Conservation (phyloP, 2,797 vertebrate genomes). For the Mormyrus hasselquistii region DNA sequence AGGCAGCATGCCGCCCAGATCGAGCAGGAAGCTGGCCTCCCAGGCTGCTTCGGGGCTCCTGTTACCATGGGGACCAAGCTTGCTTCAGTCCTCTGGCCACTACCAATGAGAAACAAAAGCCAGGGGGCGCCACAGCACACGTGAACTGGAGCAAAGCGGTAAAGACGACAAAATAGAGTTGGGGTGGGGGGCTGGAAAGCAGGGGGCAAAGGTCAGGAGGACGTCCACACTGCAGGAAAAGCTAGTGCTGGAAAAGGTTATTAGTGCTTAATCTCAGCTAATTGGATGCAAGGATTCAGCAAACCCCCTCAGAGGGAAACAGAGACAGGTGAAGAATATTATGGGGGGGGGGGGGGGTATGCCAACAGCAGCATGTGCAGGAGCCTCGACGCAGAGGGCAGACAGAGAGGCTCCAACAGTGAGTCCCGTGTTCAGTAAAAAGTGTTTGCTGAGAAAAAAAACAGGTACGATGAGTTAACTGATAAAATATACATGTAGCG, state of each 20-base stretch:
- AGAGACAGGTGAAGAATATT: not conserved
- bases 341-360: not conserved
- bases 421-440: not conserved
- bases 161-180: not conserved
- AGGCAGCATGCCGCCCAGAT: not conserved
- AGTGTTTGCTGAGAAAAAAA: not conserved
- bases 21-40: not conserved
- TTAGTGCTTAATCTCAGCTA: not conserved
- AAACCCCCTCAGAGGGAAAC: not conserved
- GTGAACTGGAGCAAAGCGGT: not conserved
- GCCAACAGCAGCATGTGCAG: not conserved
- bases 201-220: not conserved
- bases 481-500: not conserved
- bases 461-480: not conserved
- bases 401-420: not conserved
- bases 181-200: not conserved
- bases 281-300: not conserved
- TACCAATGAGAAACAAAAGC: not conserved
- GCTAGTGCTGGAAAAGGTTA: not conserved
- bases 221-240: not conserved
- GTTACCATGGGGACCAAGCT: not conserved
- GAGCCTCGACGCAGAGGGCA: not conserved
- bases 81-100: not conserved
- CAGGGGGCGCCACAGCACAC: not conserved
- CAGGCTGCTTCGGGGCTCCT: not conserved